phyloP scores from a whole-genome alignment of 2,888 invertebrate genomes.

The Rotaria socialis region DNA sequence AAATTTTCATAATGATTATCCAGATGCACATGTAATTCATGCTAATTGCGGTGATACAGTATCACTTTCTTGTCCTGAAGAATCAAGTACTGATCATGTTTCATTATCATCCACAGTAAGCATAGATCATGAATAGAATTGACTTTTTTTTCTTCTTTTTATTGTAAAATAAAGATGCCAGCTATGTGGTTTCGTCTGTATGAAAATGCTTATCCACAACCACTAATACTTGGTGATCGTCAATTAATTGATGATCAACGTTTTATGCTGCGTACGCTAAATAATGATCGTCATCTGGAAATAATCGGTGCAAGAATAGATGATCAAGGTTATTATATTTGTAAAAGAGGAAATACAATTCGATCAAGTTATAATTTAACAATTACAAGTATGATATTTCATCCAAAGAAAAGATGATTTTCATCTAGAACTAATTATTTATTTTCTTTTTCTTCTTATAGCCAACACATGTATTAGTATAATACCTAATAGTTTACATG shows the following conservation, averaged over 20 bases:
- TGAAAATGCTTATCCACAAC: conserved; percentile 35
- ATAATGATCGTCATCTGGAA: conserved; percentile 25
- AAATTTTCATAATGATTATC: conserved; percentile 26
- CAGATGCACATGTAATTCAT: background rate
- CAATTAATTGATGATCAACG: conserved; percentile 36
- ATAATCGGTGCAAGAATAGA: background rate
- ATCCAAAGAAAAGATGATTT: background rate
- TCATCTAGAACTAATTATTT: background rate
- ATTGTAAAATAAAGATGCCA: background rate
- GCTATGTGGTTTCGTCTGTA: conserved; percentile 27
- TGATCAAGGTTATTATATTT: conserved; percentile 34
- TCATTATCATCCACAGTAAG: background rate
- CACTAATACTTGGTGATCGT: conserved; percentile 12
- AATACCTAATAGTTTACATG: background rate
- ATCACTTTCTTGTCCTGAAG: background rate
- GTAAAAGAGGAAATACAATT: background rate
- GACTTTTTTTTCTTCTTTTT: background rate
- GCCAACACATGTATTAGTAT: conserved; percentile 22
- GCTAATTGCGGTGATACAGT: background rate
- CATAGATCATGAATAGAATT: background rate
- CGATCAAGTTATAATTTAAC: conserved; percentile 17
- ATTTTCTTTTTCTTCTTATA: background rate
- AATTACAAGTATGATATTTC: conserved; percentile 22
- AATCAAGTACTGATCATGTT: background rate
- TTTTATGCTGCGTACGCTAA: conserved; percentile 16